Base-by-base conservation (phyloP, 2,888 invertebrate species). In the Drosophila vallismaia region DNA sequence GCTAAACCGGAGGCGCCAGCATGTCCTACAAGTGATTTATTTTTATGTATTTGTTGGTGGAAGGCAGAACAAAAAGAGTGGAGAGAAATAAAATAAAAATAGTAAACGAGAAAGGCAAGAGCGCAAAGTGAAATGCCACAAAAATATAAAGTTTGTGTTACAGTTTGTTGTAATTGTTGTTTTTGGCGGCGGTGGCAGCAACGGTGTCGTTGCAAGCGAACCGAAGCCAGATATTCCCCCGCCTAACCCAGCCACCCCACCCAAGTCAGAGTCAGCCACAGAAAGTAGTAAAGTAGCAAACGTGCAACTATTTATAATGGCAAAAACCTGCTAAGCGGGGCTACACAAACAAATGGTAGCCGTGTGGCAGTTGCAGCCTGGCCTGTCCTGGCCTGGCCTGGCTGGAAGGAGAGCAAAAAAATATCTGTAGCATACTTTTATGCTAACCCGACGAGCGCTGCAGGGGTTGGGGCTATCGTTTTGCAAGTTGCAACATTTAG, bases 21-120 rank as follows among this genome's bases (percentile, higher is more conserved):
- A 88, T 89, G 89, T 89, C 89, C 89, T 89, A 84, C 83, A 88
- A 87, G 88, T 89, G 89, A 89, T 89, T 89, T 89, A 89, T 89
- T 88, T 88, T 86, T 86, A 86, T 86, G 88, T 88, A 88, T 88
- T 86, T 86, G 80, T 86, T 87, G 79, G 74, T 67, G 75, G 82
- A 75, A 64, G 40, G 75, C 49, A 58, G 51, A 80, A 80, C 71
- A 73, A 71, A 59, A 36, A 50, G 48, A 51, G 40, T 63, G 58
- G 57, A 71, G 45, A n/a, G 36, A 36, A 36, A 36, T 36, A 36
- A 36, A 36, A 36, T 36, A 54, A 48, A 64, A 51, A 54, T 48
- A 55, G 51, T 38, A 54, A 45, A 44, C 62, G 62, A 50, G 60
- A 81, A 57, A 14, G 45, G 36, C 9, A 40, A 56, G 50, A 49